Evolutionary conservation across 2,888 invertebrate species (phyloP), one percentile per base, ranked within the genome.

Genomic region (Dicycla oo): DNA sequence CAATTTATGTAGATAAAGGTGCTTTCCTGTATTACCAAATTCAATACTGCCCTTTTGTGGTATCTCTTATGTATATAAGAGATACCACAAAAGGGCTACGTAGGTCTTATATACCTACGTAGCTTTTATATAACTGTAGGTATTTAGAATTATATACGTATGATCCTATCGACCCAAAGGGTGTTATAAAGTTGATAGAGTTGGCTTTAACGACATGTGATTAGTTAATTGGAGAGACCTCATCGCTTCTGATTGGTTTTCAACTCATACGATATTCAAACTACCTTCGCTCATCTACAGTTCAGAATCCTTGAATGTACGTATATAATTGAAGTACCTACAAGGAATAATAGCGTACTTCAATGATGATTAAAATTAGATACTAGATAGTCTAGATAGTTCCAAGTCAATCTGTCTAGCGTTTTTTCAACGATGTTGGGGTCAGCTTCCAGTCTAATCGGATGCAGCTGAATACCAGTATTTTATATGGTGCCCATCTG

Each of bases 181-280:
- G 62, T 56, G 56, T 53, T 47, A 70, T 65, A 80, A 73, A 80
- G 57, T 80, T 73, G 69, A 73, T 80, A 72, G 67, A 80, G 70
- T 82, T 80, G 56, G 66, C 77, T 73, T 78, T 71, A 78, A 80
- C 73, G 79, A 86, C 58, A 78, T 75, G 74, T 82, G 69, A 86
- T 84, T 86, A 78, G 74, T 80, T 85, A 82, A 85, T 85, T 80
- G 82, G 71, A 67, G 69, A 85, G 73, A 79, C 71, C 81, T 83
- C 78, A 74, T 74, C 70, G 63, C 54, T 58, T 64, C 53, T 80
- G 82, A 84, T 86, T 85, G 84, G 76, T 80, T 86, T 73, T 40
- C 10, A 82, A 78, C 86, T 84, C 80, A 82, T 78, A 61, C 63
- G 47, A 71, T 73, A 65, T 80, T 80, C 73, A 64, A 82, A 80